Evolutionary conservation across 64 coral and sea anemone genomes (phyloP), one percentile per base, ranked within the genome.

Genomic region (Montipora foliosa): DNA sequence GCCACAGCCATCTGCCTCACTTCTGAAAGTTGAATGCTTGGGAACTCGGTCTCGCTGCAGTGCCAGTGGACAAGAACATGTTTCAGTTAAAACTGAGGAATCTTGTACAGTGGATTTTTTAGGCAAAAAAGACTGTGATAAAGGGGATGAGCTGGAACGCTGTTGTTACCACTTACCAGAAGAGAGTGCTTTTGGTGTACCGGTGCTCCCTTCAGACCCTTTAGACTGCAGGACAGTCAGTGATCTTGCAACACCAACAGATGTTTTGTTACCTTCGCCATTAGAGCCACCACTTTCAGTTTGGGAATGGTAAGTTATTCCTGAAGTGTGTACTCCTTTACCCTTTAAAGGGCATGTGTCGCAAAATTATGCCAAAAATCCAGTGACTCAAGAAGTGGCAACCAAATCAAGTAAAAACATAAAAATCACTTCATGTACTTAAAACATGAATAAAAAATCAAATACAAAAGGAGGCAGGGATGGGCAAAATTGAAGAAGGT

Each of bases 241-340:
- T 58, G 88, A 74, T 75, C 20, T 67, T 44, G 44, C 13, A 37
- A 19, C 72, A 74, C 46, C 78, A 80, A 52, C 67, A 5, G 66
- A 82, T 47, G 67, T 74, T 71, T 73, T 77, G 7, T 66, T 66
- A 70, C 68, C 76, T 68, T 58, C 64, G 12, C 75, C 78, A 16
- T 88, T 92, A 47, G 67, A 85, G 16, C 51, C 76, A 80, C 60
- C 81, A 16, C 51, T 88, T 5, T 25, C 84, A 44, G 13, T 83
- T 45, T 91, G 87, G 87, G 95, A 96, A 90, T 86, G 88, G 95
- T 96, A 85, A 16, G 95, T 74, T 83, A 16, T 57, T 57, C 37
- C 37, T 37, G 37, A 37, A 37, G 0, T 2, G 37, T 37, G 37
- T 37, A 37, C 37, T 37, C 37, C 2, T 37, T 37, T 37, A 37